Evolutionary conservation across 2,888 invertebrate genomes (phyloP).

Genomic region (Carpatolechia fugitivella): DNA sequence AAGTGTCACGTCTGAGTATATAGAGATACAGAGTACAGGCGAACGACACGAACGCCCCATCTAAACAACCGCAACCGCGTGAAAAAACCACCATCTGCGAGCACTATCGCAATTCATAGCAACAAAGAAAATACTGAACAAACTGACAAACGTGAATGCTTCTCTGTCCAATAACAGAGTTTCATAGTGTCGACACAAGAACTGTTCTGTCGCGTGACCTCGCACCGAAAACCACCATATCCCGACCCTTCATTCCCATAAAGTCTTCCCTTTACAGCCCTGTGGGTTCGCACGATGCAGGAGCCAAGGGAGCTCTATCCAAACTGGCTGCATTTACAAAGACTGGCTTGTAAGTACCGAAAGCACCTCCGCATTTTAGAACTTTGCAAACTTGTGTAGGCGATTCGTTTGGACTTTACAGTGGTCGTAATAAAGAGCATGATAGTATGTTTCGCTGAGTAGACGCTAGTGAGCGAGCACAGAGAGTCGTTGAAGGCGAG

Average conservation of each 20-base stretch:
- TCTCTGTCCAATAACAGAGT: constrained; percentile 72
- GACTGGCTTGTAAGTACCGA: constrained; percentile 68
- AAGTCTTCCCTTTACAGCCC: constrained; percentile 34
- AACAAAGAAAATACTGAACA: constrained; percentile 68
- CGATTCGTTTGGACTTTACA: constrained; percentile 44
- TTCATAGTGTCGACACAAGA: constrained; percentile 70
- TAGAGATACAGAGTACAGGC: not conserved
- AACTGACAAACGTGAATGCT: constrained; percentile 62
- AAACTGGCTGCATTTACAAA: constrained; percentile 63
- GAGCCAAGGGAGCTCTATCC: constrained; percentile 48
- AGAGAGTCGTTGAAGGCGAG: constrained; percentile 68
- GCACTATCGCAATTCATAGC: constrained; percentile 69
- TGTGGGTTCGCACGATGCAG: constrained; percentile 29
- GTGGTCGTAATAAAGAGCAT: constrained; percentile 39
- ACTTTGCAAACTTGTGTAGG: constrained; percentile 49
- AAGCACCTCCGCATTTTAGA: constrained; percentile 72
- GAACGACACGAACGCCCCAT: constrained; percentile 20
- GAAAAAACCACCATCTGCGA: constrained; percentile 51
- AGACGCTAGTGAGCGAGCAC: constrained; percentile 32
- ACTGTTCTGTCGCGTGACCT: constrained; percentile 69
- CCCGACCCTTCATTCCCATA: constrained; percentile 35
- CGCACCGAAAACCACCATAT: constrained; percentile 49
- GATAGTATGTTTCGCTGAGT: constrained; percentile 39
- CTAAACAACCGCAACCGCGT: constrained; percentile 29
- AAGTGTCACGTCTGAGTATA: constrained; percentile 12